Conservation (phyloP, 2,888 invertebrate genomes). For the Lycophotia porphyrea region DNA sequence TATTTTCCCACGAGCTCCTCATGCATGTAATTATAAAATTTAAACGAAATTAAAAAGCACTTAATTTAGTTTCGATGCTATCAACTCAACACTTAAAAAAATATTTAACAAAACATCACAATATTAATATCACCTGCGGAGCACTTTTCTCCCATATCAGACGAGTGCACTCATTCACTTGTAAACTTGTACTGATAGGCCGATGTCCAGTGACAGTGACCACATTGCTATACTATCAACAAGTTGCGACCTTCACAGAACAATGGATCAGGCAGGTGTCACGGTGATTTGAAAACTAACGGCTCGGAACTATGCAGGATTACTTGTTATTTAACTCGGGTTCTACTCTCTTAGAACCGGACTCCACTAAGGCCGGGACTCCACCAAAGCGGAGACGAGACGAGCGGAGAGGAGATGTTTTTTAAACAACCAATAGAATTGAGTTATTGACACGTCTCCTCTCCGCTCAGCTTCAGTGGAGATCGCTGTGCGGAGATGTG, state of each 20-base stretch:
- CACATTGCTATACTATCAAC: conserved; percentile 45
- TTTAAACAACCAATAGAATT: too few relatives aligned
- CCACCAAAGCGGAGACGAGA: too few relatives aligned
- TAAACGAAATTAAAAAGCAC: not conserved
- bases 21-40: conserved; percentile 6
- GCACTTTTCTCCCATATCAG: conserved; percentile 59
- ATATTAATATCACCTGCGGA: conserved; percentile 33
- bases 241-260: conserved; percentile 42
- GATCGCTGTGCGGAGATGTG: too few relatives aligned
- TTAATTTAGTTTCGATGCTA: not conserved
- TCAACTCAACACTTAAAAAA: not conserved
- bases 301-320: conserved; percentile 37
- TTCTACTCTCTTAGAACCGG: not conserved
- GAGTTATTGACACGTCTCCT: too few relatives aligned
- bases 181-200: conserved; percentile 38
- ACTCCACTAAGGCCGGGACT: too few relatives aligned
- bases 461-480: too few relatives aligned
- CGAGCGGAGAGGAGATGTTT: too few relatives aligned
- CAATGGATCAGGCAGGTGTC: conserved; percentile 50
- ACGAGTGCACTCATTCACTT: conserved; percentile 52
- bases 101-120: conserved; percentile 12
- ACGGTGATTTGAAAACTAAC: conserved; percentile 49
- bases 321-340: not conserved
- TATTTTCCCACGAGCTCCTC: too few relatives aligned
- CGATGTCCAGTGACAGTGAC: conserved; percentile 16